Percentiles rank a stretch among this genome's conserved stretches.
Conservation (phyloP, 2,888 invertebrate species). For the Teleiodes luculella region DNA sequence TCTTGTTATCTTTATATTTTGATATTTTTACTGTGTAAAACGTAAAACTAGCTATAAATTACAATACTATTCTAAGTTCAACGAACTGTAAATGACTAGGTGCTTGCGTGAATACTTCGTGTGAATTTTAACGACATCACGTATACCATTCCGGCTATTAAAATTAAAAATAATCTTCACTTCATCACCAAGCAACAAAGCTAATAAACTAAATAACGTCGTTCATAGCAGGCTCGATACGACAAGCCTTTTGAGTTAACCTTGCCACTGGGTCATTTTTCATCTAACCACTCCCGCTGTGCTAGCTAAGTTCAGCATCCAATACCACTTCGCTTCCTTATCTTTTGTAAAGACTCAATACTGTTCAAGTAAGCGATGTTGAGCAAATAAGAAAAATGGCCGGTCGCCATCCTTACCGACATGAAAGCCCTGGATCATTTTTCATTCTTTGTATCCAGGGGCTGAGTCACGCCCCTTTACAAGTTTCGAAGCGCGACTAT, state of each 20-base stretch:
- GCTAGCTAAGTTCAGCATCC: neutral
- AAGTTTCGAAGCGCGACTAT: conserved; percentile 31
- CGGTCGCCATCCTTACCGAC: neutral
- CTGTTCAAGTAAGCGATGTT: neutral
- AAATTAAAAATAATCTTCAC: neutral
- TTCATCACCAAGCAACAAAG: neutral
- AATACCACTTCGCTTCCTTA: neutral
- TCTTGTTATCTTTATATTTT: no score
- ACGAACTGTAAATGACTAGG: no score
- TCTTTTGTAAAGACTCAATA: neutral
- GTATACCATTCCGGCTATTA: neutral
- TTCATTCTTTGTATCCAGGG: conserved; percentile 55
- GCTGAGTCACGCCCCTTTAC: conserved; percentile 44
- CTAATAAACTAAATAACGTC: conserved; percentile 1
- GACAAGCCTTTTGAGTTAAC: conserved; percentile 6
- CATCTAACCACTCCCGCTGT: neutral
- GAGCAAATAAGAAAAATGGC: neutral
- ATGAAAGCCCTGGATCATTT: conserved; percentile 37
- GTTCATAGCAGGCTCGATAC: conserved; percentile 1
- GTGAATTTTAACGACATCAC: no score
- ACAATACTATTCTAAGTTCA: no score
- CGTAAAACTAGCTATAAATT: no score
- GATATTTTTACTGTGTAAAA: no score
- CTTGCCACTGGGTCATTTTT: conserved; percentile 1
- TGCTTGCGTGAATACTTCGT: no score